Evolutionary conservation across 1,140 invertebrate species (phyloP).

Genomic region (Coboldia fuscipes): DNA sequence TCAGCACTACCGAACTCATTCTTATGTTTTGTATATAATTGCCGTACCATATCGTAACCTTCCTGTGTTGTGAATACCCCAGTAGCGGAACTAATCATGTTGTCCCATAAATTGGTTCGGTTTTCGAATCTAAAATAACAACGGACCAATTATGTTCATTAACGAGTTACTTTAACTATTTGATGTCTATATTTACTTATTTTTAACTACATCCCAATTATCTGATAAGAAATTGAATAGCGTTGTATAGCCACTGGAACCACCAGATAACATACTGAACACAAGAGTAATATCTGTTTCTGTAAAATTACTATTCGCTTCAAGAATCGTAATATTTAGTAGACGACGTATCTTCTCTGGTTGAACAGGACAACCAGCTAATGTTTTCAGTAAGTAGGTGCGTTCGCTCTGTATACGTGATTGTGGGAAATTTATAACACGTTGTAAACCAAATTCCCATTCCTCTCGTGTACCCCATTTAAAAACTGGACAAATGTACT

Average conservation of each 20-base stretch:
- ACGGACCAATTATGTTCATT: neutral
- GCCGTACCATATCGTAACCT: conserved; percentile 39
- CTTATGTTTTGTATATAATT: conserved; percentile 30
- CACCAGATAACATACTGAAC: conserved; percentile 42
- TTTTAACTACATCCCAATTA: conserved; percentile 39
- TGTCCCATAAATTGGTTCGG: conserved; percentile 47
- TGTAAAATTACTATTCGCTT: conserved; percentile 41
- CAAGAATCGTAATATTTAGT: conserved; percentile 39
- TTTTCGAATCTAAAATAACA: conserved; percentile 28
- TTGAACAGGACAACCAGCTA: conserved; percentile 49
- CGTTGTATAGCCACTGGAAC: conserved; percentile 38
- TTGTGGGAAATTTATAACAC: conserved; percentile 45
- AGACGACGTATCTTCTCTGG: conserved; percentile 39
- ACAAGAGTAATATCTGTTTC: conserved; percentile 49
- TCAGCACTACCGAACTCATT: conserved; percentile 41
- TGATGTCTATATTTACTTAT: conserved; percentile 37
- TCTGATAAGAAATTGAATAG: conserved; percentile 42
- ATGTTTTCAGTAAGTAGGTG: conserved; percentile 47
- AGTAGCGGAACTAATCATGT: conserved; percentile 42
- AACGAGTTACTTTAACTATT: too few species aligned
- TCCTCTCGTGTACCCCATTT: conserved; percentile 51
- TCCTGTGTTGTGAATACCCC: conserved; percentile 45
- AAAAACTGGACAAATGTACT: conserved; percentile 53
- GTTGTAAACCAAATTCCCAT: conserved; percentile 54
- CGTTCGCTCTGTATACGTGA: conserved; percentile 42